Conservation (phyloP, 1,140 invertebrate genomes). For the Chironomus striatipennis region DNA sequence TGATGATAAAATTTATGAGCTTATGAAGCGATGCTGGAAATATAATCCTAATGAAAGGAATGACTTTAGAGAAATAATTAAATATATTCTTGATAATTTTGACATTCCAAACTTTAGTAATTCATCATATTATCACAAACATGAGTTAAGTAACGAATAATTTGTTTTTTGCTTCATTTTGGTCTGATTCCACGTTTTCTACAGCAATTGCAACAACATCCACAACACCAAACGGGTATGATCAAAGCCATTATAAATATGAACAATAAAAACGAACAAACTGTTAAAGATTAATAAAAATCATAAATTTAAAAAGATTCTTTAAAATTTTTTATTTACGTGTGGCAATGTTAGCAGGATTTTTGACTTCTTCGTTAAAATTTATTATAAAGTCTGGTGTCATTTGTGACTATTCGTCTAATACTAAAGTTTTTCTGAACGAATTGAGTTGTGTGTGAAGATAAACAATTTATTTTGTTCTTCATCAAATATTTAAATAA, state of each 20-base stretch:
- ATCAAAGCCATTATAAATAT: not conserved
- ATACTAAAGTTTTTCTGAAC: too few species aligned
- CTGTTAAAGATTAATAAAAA: not conserved
- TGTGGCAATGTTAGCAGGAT: not conserved
- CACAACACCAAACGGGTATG: not conserved
- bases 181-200: not conserved
- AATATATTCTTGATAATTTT: constrained; percentile 25
- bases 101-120: not conserved
- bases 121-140: not conserved
- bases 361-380: not conserved
- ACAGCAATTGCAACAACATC: not conserved
- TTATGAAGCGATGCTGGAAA: constrained; percentile 61
- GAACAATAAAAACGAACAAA: not conserved
- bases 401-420: too few species aligned
- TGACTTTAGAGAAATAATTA: constrained; percentile 49
- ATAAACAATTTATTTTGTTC: too few species aligned
- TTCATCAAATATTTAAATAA: too few species aligned
- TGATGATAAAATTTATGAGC: constrained; percentile 54
- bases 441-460: too few species aligned
- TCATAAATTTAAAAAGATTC: not conserved
- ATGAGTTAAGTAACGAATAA: not conserved
- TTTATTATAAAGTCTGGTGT: too few species aligned
- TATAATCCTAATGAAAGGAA: constrained; percentile 49
- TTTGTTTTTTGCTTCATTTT: not conserved
- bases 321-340: not conserved